Evolutionary conservation across 2,888 invertebrate genomes (phyloP), one percentile per base, ranked within the genome.

Genomic region (Cylindroiulus punctatus): DNA sequence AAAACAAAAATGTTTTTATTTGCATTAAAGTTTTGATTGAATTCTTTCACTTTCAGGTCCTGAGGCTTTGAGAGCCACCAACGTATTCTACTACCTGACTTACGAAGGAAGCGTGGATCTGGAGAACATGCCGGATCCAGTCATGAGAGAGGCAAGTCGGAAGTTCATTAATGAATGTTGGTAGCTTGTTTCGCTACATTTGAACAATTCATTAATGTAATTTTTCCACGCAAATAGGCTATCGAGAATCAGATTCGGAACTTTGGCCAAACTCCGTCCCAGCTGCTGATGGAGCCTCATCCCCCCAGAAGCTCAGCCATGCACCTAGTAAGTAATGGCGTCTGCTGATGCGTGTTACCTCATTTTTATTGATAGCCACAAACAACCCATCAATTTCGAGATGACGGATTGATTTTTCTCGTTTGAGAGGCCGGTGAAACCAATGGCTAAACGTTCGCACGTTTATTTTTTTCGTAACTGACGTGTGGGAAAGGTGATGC

Each of bases 71-170:
- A 93, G 99, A 86, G 98, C 99, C 1, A 98, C 98, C 22, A 99
- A 99, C 92, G 98, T 99, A 26, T 99, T 99, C 93, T 99, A 99
- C 92, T 99, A 99, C 92, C 93, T 99, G 88, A 99, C 99, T 0
- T 99, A 99, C 92, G 99, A 99, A 91, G 99, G 99, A 86, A 97
- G 96, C 88, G 97, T 98, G 1, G 96, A 99, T 87, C 93, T 99
- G 89, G 97, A 98, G 87, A 93, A 95, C 52, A 95, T 99, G 89
- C 93, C 94, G 0, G 98, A 99, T 91, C 95, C 95, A 0, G 94
- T 98, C 26, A 97, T 98, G 93, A 94, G 94, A 88, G 97, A 98
- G 90, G 98, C 92, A 89, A 30, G 10, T 32, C 76, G 10, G 4
- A 14, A 22, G n/a, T 22, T 82, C 83, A 65, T 17, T 83, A 65